Conservation (phyloP, 2,888 invertebrate species). For the Hyalella azteca region DNA sequence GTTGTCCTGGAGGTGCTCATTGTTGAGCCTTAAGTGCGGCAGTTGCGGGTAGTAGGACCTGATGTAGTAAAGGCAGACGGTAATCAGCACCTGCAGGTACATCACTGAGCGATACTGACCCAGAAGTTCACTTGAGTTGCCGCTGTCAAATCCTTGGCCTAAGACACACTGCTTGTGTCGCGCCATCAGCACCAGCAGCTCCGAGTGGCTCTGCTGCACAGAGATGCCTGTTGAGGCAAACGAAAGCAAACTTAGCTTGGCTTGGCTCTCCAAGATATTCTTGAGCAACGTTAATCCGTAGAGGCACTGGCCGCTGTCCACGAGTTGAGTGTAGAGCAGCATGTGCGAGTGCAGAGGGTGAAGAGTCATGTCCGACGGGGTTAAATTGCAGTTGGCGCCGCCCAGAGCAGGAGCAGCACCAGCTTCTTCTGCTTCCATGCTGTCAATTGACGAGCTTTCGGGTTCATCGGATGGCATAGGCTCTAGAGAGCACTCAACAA, state of each 20-base stretch:
- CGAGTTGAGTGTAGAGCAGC: slow-evolving; percentile 79
- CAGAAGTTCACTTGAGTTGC: slow-evolving; percentile 68
- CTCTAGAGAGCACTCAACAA: slow-evolving; percentile 57
- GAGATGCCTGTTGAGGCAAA: slow-evolving; percentile 77
- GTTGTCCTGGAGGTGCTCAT: slow-evolving; percentile 76
- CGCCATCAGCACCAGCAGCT: slow-evolving; percentile 71
- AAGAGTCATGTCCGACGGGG: slow-evolving; percentile 63
- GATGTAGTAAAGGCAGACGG: slow-evolving; percentile 79
- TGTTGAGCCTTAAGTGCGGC: slow-evolving; percentile 70
- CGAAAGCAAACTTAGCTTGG: slow-evolving; percentile 75
- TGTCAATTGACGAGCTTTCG: slow-evolving; percentile 3
- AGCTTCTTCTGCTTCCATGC: slow-evolving; percentile 3
- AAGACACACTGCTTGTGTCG: slow-evolving; percentile 81
- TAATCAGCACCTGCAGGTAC: slow-evolving; percentile 77
- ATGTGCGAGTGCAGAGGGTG: slow-evolving; percentile 84
- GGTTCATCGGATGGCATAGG: not conserved
- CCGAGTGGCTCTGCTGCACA: slow-evolving; percentile 61
- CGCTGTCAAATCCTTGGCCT: slow-evolving; percentile 68
- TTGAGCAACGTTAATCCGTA: slow-evolving; percentile 78
- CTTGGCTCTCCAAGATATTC: slow-evolving; percentile 74
- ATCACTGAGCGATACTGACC: slow-evolving; percentile 77
- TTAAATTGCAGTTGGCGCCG: slow-evolving; percentile 39
- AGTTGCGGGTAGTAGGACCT: slow-evolving; percentile 77
- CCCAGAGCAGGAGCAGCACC: slow-evolving; percentile 54
- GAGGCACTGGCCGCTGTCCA: slow-evolving; percentile 75